Evolutionary conservation across 2,113 vertebrate species (phyloP), one percentile per base, ranked within the genome.

Genomic region (Donacobius atricapilla): DNA sequence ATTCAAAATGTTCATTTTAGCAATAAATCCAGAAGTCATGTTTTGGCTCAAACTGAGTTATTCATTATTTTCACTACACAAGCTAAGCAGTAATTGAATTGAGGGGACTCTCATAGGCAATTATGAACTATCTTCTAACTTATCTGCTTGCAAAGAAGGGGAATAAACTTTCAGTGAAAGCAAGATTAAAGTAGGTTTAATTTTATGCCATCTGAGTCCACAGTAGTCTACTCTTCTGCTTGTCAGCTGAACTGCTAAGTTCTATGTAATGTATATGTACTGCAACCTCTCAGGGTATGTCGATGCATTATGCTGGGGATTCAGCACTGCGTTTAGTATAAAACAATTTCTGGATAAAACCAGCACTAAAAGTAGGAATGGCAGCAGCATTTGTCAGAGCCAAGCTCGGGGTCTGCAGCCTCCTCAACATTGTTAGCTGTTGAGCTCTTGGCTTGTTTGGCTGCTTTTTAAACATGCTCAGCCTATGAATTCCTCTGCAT

Each of bases 81-180:
- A 76, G 14, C n/a, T 80, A 89, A 65, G 79, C 85, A 87, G 82
- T 85, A 93, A 90, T 45, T 64, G n/a, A 90, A 82, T n/a, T 60
- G 66, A 85, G 70, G n/a, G 72, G 17, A 40, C 10, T 58, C 42
- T 86, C 12, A 2, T 15, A 68, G 37, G 48, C 75, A 85, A 88
- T 88, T 88, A 83, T 72, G 70, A 88, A 79, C 70, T 91, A 40
- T 80, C 75, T 79, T 85, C 57, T 90, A 56, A 87, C 57, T 83
- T 72, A 87, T 20, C 53, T 83, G 37, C 44, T 64, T 87, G 37
- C 40, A 87, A 75, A 82, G 56, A 81, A 91, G 31, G 15, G 28
- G 40, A 87, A 90, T 93, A 95, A 85, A 91, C 81, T 61, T 90
- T 69, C 78, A 57, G 44, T 48, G 37, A 82, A 89, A 93, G 78